Base-by-base conservation (phyloP, 2,797 vertebrate species). In the Lindbergichthys nudifrons region DNA sequence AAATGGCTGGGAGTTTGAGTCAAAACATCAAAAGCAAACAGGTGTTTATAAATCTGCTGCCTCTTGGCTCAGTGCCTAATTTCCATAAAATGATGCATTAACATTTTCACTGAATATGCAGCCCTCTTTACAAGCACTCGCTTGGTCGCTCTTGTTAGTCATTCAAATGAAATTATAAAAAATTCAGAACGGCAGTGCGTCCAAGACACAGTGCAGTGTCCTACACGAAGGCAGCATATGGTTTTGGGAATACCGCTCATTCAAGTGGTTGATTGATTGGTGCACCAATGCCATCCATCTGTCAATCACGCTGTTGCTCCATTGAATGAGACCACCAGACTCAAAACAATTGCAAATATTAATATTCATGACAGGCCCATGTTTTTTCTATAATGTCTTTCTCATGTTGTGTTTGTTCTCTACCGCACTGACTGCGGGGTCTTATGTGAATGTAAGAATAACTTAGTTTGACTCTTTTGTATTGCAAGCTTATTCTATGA, bases 41-140 rank as follows among this genome's bases (percentile, higher is more conserved):
- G 89, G 90, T 94, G 92, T 90, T 90, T 85, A 68, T 79, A 70
- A 90, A 85, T 75, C 80, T 82, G 80, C 77, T 73, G 78, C 75
- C 71, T 86, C 78, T 81, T 88, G 77, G 85, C 87, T 87, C 54
- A 0, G 6, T 8, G 78, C 72, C 84, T 88, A 65, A 88, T 93
- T 91, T 90, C 81, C 87, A 92, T 92, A 88, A 91, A 85, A 89
- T 70, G 68, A 86, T 36, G 64, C 80, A 91, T 91, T 89, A 90
- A 83, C 80, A 92, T 92, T 92, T 88, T 60, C 73, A 67, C 84
- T 91, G 90, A 91, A 92, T 91, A 90, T 92, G 91, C 88, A 89
- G 80, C 47, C 64, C 43, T 73, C 79, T 61, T 70, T 41, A 82
- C 75, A 42, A 80, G 73, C 65, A 46, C 42, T 65, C 57, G 56